Base-by-base conservation (phyloP, 1,140 invertebrate species). In the Theocolax elegans region DNA sequence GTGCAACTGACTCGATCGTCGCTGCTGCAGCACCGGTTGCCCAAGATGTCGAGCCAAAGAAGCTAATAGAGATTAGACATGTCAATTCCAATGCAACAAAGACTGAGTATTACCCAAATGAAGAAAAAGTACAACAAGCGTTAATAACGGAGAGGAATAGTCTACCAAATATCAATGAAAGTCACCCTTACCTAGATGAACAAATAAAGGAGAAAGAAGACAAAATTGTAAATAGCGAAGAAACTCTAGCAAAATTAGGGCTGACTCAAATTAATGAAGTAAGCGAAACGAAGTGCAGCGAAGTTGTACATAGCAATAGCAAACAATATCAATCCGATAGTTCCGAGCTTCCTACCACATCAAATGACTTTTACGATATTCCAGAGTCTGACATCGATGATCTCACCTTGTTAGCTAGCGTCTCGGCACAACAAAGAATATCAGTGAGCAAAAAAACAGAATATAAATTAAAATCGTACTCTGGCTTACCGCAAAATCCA, bases 391-490 rank as follows among this genome's bases (percentile, higher is more conserved):
- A 56, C 0, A 63, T 83, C n/a, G 84, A 86, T 23, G 84, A 82
- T 3, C 70, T 86, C 0, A 80, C 80, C n/a, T 67, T 86, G 23
- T 67, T 86, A 8, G 85, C 85, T 2, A 79, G 74, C 49, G 83
- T 86, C n/a, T 84, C 81, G 0, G 60, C 74, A 74, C 46, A 10
- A 72, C 78, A 29, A 48, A 56, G 17, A 62, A 12, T n/a, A 1
- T 46, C 38, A 0, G 21, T 49, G 4, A 56, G 38, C 15, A 63
- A 64, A 21, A 54, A 56, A 10, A 27, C 7, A 0, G 58, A 68
- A n/a, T 79, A 53, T 76, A 81, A 17, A 75, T 84, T 4, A 80
- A 84, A 49, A 6, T 76, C 79, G 0, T 80, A 80, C 1, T 72
- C 75, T 23, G 73, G 76, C 4, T 7, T 27, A 23, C 58, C 42